Conservation (phyloP, 2,888 invertebrate genomes). For the Tipula vernalis region DNA sequence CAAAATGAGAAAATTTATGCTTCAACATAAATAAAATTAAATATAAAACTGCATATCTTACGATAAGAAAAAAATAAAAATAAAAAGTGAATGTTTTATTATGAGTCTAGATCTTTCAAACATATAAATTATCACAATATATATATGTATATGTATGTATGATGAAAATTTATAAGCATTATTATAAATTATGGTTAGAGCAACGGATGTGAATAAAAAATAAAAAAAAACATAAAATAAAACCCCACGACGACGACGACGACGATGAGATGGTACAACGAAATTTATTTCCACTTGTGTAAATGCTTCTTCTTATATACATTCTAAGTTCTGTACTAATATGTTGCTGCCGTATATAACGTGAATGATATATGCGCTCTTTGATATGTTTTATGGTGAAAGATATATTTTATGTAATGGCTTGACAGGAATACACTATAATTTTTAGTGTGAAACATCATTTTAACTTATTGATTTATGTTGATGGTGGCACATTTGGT, state of each 20-base stretch:
- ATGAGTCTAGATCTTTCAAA: not conserved
- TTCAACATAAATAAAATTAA: not conserved
- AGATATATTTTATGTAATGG: not conserved
- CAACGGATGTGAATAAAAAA: not conserved
- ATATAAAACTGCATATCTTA: not conserved
- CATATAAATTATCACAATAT: not conserved
- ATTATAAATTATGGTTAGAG: not conserved
- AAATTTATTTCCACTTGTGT: constrained; percentile 4
- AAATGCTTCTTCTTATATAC: not conserved
- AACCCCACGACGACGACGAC: not conserved
- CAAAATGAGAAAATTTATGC: not conserved
- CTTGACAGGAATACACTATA: not conserved
- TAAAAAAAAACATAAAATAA: not conserved
- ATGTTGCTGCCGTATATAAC: not conserved
- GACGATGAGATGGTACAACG: not conserved
- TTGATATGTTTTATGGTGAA: not conserved
- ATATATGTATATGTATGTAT: not conserved
- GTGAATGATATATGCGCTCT: not conserved
- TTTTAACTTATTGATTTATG: not conserved
- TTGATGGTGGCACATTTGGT: not conserved
- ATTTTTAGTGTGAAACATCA: not conserved
- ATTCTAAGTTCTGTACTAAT: not conserved
- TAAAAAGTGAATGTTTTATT: not conserved
- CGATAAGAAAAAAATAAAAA: not conserved
- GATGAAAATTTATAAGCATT: not conserved